These are phyloP conservation scores for Onychorhynchus coronatus DNA, from an alignment of 2,113 vertebrate genomes.

Conservation along the genomic window DNA sequence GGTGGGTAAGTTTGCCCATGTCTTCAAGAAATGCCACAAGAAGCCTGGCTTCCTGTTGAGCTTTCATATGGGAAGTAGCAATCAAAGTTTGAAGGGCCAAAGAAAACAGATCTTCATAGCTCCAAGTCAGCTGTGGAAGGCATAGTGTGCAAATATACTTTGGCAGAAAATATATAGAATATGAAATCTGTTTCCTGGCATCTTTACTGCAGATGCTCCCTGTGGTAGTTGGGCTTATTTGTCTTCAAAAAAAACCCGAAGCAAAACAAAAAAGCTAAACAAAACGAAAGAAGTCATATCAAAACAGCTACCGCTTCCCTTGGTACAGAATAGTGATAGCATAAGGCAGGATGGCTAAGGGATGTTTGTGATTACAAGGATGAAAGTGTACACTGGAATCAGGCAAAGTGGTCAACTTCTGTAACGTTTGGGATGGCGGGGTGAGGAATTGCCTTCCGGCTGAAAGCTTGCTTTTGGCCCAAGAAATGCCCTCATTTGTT, in stretches of 20 bases:
- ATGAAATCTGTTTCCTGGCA: neutral
- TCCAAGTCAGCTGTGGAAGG: neutral
- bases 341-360: neutral
- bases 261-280: neutral
- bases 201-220: neutral
- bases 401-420: neutral
- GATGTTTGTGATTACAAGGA: neutral
- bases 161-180: neutral
- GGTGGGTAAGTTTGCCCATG: neutral
- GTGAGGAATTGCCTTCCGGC: neutral
- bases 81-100: neutral
- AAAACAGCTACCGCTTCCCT: neutral
- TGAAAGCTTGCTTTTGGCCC: neutral
- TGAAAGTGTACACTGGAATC: neutral
- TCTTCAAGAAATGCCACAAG: neutral
- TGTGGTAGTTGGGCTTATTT: neutral
- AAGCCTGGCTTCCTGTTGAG: neutral
- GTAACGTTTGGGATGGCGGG: neutral
- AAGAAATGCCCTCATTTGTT: neutral
- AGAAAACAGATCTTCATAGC: neutral
- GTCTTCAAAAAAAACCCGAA: neutral
- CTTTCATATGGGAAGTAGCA: neutral
- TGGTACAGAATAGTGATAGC: neutral
- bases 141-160: neutral
- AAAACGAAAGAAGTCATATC: neutral